phyloP scores from a whole-genome alignment of 2,113 vertebrate species.

The Labeo rohita region DNA sequence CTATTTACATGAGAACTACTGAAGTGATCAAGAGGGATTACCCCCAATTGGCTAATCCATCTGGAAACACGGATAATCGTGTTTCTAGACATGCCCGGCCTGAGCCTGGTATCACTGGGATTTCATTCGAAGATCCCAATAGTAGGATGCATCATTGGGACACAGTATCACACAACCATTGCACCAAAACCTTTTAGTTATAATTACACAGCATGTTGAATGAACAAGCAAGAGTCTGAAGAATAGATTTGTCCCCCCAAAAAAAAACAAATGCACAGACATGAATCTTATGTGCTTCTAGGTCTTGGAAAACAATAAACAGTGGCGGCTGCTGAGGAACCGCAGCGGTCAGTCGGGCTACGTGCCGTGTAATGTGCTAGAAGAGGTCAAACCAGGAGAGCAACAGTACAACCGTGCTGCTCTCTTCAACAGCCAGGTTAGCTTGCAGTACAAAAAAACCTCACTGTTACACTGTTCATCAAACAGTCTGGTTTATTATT shows the following conservation, averaged over 20 bases:
- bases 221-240: background rate
- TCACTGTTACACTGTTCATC: background rate
- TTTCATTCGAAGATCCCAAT: constrained; percentile 18
- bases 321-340: constrained; percentile 94
- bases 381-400: constrained; percentile 81
- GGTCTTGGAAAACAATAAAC: constrained; percentile 90
- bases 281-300: constrained; percentile 58
- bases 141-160: background rate
- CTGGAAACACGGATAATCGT: constrained; percentile 38
- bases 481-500: constrained; percentile 1
- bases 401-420: constrained; percentile 55
- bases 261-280: background rate
- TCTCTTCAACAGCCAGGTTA: constrained; percentile 67
- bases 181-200: background rate
- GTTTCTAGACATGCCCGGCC: constrained; percentile 37
- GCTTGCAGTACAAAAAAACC: background rate
- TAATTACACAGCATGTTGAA: constrained; percentile 15
- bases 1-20: constrained; percentile 37
- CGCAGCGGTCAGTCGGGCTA: constrained; percentile 89
- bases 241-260: background rate
- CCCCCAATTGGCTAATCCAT: constrained; percentile 39
- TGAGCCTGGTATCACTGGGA: constrained; percentile 39
- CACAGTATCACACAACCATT: background rate
- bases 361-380: constrained; percentile 90
- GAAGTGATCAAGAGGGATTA: constrained; percentile 42